Base-by-base conservation (phyloP, 2,113 vertebrate genomes). In the Meriones unguiculatus region DNA sequence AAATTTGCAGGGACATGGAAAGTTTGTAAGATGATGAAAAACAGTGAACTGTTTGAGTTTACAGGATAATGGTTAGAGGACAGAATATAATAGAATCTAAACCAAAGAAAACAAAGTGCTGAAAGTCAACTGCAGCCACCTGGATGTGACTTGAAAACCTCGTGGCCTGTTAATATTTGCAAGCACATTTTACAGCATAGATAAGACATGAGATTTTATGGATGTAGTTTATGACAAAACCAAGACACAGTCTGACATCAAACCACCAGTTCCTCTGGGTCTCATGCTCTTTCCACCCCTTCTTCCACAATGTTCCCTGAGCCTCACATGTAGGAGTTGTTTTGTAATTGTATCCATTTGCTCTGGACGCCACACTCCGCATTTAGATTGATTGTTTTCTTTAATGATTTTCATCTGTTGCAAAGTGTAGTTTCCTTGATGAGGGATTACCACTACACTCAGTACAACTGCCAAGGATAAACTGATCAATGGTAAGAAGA, bases 31-130 rank as follows among this genome's bases (percentile, higher is more conserved):
- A 72, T n/a, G 72, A 64, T 70, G 18, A 70, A 87, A 96, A 90
- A 13, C 72, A 86, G 64, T 52, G 65, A 97, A 59, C 52, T 90
- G 6, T 81, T 80, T 65, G 59, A 30, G 52, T 89, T 90, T 87
- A 30, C 6, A 38, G 92, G 50, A 59, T 76, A 80, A 20, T 90
- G 35, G 89, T 13, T 20, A 78, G 28, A 87, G 30, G 52, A 91
- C 28, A 81, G 9, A 89, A 38, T 93, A 72, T 3, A 67, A 77
- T 67, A 87, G 30, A 32, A 11, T 20, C 1, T n/a, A 73, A 93
- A 90, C 25, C 73, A 17, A 59, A 88, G 75, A 62, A 76, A 54
- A 30, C 64, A 95, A 72, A 96, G 82, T 80, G 70, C 81, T 85
- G 52, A 85, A 65, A 91, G 17, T 38, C 8, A 5, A 24, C 30